Evolutionary conservation across 2,113 vertebrate genomes (phyloP), one percentile per base, ranked within the genome.

Genomic region (Callithrix jacchus): DNA sequence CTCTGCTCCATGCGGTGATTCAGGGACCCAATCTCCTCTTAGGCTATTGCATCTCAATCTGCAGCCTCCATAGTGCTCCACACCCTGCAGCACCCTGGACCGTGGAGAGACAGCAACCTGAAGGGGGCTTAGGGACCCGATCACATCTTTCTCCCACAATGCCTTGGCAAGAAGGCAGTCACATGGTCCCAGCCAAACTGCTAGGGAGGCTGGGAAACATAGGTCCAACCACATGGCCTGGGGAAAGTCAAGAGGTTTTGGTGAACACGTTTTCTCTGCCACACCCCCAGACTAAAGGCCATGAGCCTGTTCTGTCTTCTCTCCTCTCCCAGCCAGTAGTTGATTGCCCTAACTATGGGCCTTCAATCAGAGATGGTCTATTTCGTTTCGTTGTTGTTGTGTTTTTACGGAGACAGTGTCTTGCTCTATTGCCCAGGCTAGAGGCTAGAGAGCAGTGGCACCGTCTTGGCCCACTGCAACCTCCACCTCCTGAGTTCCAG

Each of bases 191-290:
- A 37, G 37, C 6, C 30, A 42, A 45, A 25, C 32, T 4, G 2
- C 49, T 21, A 30, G 6, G 20, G 56, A 54, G 21, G 52, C 47
- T 66, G n/a, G 23, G 45, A n/a, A 61, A 37, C 56, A 21, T 0
- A 2, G 23, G 37, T 40, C 27, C 27, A 17, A 17, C 27, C 16
- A 20, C 11, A 0, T 25, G 25, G 21, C 74, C 23, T 2, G 4
- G 52, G 40, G 40, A 37, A 27, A 4, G 4, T 4, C 1, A 40
- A 17, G 4, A 47, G 25, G 30, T 0, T 18, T 56, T 90, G 45
- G 25, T 17, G 32, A 91, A 32, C 3, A n/a, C 18, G 1, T 9
- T 17, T 14, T 56, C 35, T 66, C 35, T 10, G 1, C 61, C 54
- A 30, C 27, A 70, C 0, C 7, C 32, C 56, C 32, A 61, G 47